Base-by-base conservation (phyloP, 1,140 invertebrate species). In the Macrotrachela quadricornifera region DNA sequence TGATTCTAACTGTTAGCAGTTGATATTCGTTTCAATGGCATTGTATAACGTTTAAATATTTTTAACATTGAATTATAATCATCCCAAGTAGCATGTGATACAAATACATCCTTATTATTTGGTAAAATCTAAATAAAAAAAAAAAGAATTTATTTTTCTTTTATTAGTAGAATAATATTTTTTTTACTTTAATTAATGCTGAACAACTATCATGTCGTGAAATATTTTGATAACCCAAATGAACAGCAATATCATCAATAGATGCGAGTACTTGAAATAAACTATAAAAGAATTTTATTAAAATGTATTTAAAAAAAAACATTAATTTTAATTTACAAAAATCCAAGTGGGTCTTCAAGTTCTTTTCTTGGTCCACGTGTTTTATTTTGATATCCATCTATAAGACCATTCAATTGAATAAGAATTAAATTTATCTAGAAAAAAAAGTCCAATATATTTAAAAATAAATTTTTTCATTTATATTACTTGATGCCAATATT, bases 21-120 rank as follows among this genome's bases (percentile, higher is more conserved):
- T n/a, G 18, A 54, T 12, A 56, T 62, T 57, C 80, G 81, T 30
- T 30, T 30, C 61, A 80, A 86, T 56, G 77, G 77, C 51, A 91
- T 79, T 59, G 81, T 80, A 69, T 92, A 92, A 55, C 79, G 78
- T 67, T 94, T 94, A 60, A 88, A 71, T 15, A 92, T 77, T 57
- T 85, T 74, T 47, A 88, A 71, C 86, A 94, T 91, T 58, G 78
- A 78, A 18, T 77, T 75, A 62, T 85, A 91, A 51, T 78, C 78
- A 59, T 69, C 74, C 71, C 79, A 80, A 1, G 81, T 78, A 51
- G 78, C 79, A 63, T 83, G 80, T 15, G 77, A 73, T 41, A 79
- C 67, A 56, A 73, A 74, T 10, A 79, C 64, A 56, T 77, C 75
- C 13, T 63, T 61, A 59, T 73, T 68, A n/a, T 66, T 66, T 8